Conservation (phyloP, 2,797 vertebrate species). For the Fistularia tabacaria region DNA sequence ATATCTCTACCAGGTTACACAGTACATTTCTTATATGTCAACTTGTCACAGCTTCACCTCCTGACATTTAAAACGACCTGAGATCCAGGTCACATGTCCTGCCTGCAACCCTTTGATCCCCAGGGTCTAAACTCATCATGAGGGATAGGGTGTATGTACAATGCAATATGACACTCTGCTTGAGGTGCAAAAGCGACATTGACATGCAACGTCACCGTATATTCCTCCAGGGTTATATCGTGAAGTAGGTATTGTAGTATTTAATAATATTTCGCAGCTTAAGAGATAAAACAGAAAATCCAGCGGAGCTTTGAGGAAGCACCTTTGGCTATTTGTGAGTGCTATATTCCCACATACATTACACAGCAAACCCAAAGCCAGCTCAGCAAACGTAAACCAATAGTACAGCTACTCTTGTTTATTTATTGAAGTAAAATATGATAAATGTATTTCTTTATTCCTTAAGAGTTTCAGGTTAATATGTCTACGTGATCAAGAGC, state of each 20-base stretch:
- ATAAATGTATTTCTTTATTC: slow-evolving; percentile 55
- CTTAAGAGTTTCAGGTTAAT: slow-evolving; percentile 33
- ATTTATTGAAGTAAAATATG: slow-evolving; percentile 18
- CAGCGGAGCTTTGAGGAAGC: slow-evolving; percentile 15
- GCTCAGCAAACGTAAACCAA: slow-evolving; percentile 18
- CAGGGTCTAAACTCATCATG: slow-evolving; percentile 54
- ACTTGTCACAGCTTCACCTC: slow-evolving; percentile 60
- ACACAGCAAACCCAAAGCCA: slow-evolving; percentile 12
- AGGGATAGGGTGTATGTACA: slow-evolving; percentile 59
- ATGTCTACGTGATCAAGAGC: too few relatives aligned
- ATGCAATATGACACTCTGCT: slow-evolving; percentile 64
- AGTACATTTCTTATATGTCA: slow-evolving; percentile 25
- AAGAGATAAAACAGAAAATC: slow-evolving; percentile 29
- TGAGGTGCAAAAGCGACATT: slow-evolving; percentile 24
- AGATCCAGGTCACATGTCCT: slow-evolving; percentile 67
- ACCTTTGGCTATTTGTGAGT: too few relatives aligned
- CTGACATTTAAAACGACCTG: slow-evolving; percentile 70
- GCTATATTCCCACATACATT: too few relatives aligned
- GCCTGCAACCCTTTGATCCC: slow-evolving; percentile 61
- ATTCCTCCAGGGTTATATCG: slow-evolving; percentile 45
- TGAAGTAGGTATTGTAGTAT: slow-evolving; percentile 44
- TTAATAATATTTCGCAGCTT: slow-evolving; percentile 43
- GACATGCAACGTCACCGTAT: slow-evolving; percentile 45
- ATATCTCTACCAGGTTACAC: slow-evolving; percentile 59
- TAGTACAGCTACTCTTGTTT: slow-evolving; percentile 22